Conservation (phyloP, 2,888 invertebrate species). For the Tridacna crocea region DNA sequence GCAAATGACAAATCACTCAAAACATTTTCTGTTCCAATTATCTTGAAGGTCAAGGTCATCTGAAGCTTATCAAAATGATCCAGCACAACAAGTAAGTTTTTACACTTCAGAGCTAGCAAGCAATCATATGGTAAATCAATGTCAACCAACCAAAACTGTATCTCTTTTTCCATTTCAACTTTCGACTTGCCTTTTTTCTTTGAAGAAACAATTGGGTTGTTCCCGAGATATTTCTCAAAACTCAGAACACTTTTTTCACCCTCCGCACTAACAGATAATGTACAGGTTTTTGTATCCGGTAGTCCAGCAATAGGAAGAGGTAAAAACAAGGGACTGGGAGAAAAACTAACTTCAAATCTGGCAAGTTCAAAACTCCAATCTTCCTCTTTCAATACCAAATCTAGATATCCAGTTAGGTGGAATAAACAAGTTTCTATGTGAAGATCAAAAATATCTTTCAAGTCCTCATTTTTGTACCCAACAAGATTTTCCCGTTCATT, state of each 20-base stretch:
- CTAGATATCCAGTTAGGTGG: slow-evolving; percentile 54
- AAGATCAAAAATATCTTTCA: slow-evolving; percentile 61
- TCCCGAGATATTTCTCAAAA: slow-evolving; percentile 71
- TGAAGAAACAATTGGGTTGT: not conserved
- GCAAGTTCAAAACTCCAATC: slow-evolving; percentile 67
- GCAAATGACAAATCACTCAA: slow-evolving; percentile 65
- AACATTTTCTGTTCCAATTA: slow-evolving; percentile 66
- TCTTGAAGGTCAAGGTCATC: slow-evolving; percentile 57
- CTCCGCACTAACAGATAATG: slow-evolving; percentile 78
- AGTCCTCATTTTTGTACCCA: slow-evolving; percentile 27
- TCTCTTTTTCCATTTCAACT: slow-evolving; percentile 24
- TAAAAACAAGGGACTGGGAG: slow-evolving; percentile 41
- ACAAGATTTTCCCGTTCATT: not conserved
- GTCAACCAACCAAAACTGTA: slow-evolving; percentile 70
- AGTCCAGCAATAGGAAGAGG: slow-evolving; percentile 54
- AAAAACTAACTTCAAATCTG: slow-evolving; percentile 47
- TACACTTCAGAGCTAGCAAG: slow-evolving; percentile 66
- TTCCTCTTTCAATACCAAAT: slow-evolving; percentile 38
- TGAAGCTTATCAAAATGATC: slow-evolving; percentile 52
- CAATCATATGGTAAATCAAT: slow-evolving; percentile 57
- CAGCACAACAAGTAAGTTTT: slow-evolving; percentile 61
- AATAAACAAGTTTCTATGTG: slow-evolving; percentile 69
- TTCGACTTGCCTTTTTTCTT: slow-evolving; percentile 17
- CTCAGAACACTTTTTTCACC: slow-evolving; percentile 77
- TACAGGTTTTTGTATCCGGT: slow-evolving; percentile 70